Base-by-base conservation (phyloP, 2,888 invertebrate species). In the Muscina levida region DNA sequence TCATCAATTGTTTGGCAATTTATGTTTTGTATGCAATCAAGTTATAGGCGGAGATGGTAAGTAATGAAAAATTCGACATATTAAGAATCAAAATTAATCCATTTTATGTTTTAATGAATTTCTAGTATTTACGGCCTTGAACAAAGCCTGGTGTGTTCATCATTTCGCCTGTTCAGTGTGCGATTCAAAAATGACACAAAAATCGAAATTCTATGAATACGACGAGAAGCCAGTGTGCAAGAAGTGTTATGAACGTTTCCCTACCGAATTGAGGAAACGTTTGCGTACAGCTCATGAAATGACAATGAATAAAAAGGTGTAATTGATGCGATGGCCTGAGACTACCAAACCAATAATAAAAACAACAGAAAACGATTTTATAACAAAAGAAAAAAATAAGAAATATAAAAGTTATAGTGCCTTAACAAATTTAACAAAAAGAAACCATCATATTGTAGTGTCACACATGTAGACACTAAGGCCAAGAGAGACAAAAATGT, bases 61-160 rank as follows among this genome's bases (percentile, higher is more conserved):
- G 93, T 91, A 31, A 31, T 31, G 31, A 8, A 31, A 5, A 8
- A 31, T 31, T n/a, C 10, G 31, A 31, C 22, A 44, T 56, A 46
- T 56, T 31, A 24, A n/a, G n/a, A n/a, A 66, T 68, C 13, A 57
- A 72, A 24, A 13, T 48, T 22, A 6, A 2, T 56, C 62, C 3
- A 11, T 51, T 51, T 22, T 46, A 19, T n/a, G 13, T 73, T 13
- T 57, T 19, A n/a, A 26, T 67, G 15, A 11, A 26, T 19, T 48
- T 11, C 42, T 44, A 98, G 98, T 98, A 73, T 99, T 99, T 91
- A 98, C 97, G 82, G 98, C 99, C 46, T 92, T 99, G 89, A 98
- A 99, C 92, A 99, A 99, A 92, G 97, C 98, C 56, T 99, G 99
- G 99, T 99, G 99, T 91, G 97, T 97, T 70, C 96, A 98, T 90